Evolutionary conservation across 1,140 invertebrate species (phyloP).

Genomic region (Nasonia vitripennis): DNA sequence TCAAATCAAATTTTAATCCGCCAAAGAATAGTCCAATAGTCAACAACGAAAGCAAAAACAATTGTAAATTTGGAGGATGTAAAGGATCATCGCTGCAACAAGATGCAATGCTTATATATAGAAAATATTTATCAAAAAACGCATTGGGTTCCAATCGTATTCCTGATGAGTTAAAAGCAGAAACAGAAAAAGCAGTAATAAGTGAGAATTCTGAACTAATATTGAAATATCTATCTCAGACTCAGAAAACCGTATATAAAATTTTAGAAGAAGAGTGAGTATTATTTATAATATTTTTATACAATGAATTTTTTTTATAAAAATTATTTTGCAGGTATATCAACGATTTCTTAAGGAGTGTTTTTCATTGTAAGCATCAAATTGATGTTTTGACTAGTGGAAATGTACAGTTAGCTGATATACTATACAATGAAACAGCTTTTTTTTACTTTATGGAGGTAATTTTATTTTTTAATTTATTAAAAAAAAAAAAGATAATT

Average conservation of each 20-base stretch:
- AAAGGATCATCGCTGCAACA: slow-evolving; percentile 63
- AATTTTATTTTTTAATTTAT: slow-evolving; percentile 12
- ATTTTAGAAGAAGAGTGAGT: slow-evolving; percentile 70
- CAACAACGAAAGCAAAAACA: slow-evolving; percentile 57
- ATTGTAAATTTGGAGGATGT: slow-evolving; percentile 50
- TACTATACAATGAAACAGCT: slow-evolving; percentile 91
- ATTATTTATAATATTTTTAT: slow-evolving; percentile 39
- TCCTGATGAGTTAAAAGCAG: slow-evolving; percentile 67
- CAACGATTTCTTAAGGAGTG: slow-evolving; percentile 82
- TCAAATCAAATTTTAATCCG: slow-evolving; percentile 55
- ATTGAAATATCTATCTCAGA: slow-evolving; percentile 63
- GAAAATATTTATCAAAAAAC: slow-evolving; percentile 75
- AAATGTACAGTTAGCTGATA: slow-evolving; percentile 86
- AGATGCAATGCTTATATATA: slow-evolving; percentile 75
- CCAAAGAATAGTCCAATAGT: slow-evolving; percentile 68
- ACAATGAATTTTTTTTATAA: neutral
- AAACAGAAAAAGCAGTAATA: slow-evolving; percentile 71
- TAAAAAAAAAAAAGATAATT: slow-evolving; percentile 1
- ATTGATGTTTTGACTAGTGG: slow-evolving; percentile 90
- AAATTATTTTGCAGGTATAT: slow-evolving; percentile 78
- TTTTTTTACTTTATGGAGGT: slow-evolving; percentile 96
- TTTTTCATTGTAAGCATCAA: slow-evolving; percentile 92
- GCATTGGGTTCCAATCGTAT: slow-evolving; percentile 68
- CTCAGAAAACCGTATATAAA: slow-evolving; percentile 67
- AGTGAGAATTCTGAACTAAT: slow-evolving; percentile 64